Conservation (phyloP, 2,113 vertebrate genomes). For the Saimiri boliviensis region DNA sequence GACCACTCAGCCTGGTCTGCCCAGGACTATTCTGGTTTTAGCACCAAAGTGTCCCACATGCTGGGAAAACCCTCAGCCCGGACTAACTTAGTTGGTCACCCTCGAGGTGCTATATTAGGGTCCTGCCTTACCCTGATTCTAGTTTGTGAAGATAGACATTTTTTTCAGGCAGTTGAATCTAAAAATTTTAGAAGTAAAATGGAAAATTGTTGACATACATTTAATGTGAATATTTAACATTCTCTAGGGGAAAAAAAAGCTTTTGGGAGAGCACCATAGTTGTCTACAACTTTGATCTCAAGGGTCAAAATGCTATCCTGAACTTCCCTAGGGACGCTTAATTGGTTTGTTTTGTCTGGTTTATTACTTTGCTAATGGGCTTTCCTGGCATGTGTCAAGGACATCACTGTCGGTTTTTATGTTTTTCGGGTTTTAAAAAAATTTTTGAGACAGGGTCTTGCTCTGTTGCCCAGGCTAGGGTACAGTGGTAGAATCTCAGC, state of each 20-base stretch:
- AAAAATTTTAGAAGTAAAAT: neutral
- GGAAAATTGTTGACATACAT: neutral
- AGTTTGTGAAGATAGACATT: neutral
- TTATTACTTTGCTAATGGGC: neutral
- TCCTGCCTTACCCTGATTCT: neutral
- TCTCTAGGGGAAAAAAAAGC: neutral
- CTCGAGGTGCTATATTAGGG: rapidly evolving
- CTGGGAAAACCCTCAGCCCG: neutral
- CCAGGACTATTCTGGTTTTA: neutral
- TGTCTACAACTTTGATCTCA: neutral
- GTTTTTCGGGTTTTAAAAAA: no score
- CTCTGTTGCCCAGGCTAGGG: no score
- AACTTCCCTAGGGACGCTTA: neutral
- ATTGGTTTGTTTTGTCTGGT: neutral
- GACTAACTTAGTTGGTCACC: neutral
- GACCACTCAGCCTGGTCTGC: neutral
- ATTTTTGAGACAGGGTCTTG: no score
- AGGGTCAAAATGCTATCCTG: no score
- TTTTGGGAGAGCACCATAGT: neutral
- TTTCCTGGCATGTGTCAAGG: neutral
- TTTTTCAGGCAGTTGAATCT: neutral
- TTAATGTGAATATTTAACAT: neutral
- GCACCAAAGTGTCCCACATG: neutral
- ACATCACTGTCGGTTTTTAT: neutral
- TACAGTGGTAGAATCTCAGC: no score